Conservation (phyloP, 2,113 vertebrate species). For the Felis chaus region DNA sequence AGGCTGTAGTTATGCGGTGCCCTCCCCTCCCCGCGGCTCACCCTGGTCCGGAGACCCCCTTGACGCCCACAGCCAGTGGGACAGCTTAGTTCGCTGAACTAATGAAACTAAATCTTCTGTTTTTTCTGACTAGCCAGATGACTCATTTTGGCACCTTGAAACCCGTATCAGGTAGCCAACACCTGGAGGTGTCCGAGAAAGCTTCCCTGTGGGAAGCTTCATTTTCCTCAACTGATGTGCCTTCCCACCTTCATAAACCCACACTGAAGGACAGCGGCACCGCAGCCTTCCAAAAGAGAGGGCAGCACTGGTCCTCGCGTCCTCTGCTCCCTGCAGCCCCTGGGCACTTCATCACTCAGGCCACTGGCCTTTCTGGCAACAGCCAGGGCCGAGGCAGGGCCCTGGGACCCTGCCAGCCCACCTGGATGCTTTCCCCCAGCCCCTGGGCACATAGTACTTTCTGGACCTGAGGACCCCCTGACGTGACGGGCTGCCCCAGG, state of each 20-base stretch:
- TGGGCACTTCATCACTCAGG: neutral
- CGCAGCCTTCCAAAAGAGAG: neutral
- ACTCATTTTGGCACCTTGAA: neutral
- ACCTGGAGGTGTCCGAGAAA: neutral
- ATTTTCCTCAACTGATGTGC: neutral
- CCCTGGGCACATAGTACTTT: neutral
- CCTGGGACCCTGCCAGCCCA: neutral
- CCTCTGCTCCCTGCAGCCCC: neutral
- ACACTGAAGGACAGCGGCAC: neutral
- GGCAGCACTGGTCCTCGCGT: neutral
- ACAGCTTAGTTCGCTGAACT: neutral
- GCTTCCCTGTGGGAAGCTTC: neutral
- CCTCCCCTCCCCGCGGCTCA: too few species aligned
- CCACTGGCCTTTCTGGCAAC: neutral
- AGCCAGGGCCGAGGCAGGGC: neutral
- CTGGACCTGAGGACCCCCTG: neutral
- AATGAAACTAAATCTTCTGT: neutral
- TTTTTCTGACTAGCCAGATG: neutral
- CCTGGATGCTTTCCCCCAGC: neutral
- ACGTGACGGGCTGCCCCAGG: neutral
- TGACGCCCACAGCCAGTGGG: neutral
- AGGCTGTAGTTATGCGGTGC: neutral
- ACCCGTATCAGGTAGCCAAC: neutral
- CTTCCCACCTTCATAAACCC: neutral
- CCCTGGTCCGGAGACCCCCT: neutral